Evolutionary conservation across 2,797 vertebrate genomes (phyloP).

Genomic region (Hyperoplus lanceolatus): DNA sequence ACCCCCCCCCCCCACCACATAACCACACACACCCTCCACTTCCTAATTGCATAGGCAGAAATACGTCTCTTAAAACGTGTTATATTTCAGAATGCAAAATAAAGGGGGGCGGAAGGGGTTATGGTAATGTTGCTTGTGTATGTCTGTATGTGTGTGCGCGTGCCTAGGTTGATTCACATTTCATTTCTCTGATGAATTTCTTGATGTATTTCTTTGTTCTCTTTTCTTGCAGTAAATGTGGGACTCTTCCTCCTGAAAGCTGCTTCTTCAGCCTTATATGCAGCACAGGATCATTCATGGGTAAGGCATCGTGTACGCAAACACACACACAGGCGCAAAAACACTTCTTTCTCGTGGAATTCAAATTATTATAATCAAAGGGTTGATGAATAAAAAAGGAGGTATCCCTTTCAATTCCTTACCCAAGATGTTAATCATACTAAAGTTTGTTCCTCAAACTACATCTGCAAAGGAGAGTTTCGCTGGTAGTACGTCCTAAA

Average conservation of each 20-base stretch:
- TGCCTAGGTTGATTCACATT: conserved; percentile 1
- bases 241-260: conserved; percentile 92
- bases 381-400: background rate
- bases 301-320: conserved; percentile 71
- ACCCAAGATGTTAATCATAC: background rate
- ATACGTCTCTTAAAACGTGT: conserved; percentile 9
- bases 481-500: background rate
- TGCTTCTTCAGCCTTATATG: conserved; percentile 97
- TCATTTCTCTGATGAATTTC: conserved; percentile 32
- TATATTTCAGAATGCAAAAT: background rate
- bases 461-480: background rate
- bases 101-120: background rate
- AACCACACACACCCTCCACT: too few relatives aligned
- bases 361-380: background rate
- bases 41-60: conserved; percentile 13
- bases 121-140: background rate
- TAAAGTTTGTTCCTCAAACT: background rate
- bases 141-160: background rate
- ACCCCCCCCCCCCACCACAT: background rate
- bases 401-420: background rate
- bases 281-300: conserved; percentile 94
- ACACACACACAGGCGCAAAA: background rate
- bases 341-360: background rate
- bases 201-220: conserved; percentile 44
- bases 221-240: conserved; percentile 89